A percentile compares a stretch with the other conserved stretches of the same genome.
These are phyloP conservation scores for Helogale parvula DNA, from an alignment of 2,113 vertebrate species.

Conservation along the genomic window DNA sequence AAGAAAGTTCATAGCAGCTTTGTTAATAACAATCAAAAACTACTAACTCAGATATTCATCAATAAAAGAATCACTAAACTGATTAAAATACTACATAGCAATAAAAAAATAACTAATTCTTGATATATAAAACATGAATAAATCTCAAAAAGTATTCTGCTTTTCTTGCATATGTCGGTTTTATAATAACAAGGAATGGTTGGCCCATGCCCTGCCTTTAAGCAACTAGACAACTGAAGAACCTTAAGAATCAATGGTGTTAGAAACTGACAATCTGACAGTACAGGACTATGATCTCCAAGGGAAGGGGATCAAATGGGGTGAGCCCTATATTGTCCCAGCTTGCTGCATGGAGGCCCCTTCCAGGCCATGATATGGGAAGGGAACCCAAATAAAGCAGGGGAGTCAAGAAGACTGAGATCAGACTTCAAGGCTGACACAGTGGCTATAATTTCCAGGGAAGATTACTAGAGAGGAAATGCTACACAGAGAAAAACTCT, in stretches of 20 bases:
- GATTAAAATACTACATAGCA: neutral
- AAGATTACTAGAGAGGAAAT: slow-evolving; percentile 8
- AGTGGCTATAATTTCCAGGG: neutral
- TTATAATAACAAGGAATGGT: neutral
- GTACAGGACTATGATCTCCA: neutral
- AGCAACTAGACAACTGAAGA: neutral
- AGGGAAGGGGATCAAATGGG: neutral
- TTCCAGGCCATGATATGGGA: neutral
- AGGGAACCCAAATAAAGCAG: neutral
- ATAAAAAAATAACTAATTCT: neutral
- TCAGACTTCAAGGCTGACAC: neutral
- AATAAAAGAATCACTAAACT: neutral
- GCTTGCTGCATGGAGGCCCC: neutral
- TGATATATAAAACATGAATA: neutral
- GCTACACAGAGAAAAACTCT: neutral
- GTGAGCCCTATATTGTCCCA: neutral
- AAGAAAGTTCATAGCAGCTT: neutral
- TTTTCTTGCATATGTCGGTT: neutral
- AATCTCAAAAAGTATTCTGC: slow-evolving; percentile 15
- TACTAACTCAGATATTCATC: neutral
- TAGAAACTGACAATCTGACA: neutral
- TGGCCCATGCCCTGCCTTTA: neutral
- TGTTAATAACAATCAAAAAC: neutral
- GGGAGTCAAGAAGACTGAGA: neutral
- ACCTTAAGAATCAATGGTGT: neutral